Evolutionary conservation across 2,113 vertebrate genomes (phyloP), one percentile per base, ranked within the genome.

Genomic region (Solea senegalensis): DNA sequence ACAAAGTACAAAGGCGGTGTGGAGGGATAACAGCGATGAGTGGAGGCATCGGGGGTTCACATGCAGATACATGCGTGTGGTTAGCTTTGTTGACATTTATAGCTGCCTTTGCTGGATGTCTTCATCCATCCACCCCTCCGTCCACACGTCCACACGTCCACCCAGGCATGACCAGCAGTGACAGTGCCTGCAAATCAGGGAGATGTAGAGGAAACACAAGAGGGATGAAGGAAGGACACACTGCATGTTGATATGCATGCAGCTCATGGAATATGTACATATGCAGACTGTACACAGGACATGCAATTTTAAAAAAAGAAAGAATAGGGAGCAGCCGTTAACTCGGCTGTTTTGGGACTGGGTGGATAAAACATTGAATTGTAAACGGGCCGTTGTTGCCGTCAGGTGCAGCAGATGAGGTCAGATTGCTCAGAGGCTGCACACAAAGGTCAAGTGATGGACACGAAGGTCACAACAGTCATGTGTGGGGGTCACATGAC

Each of bases 1-100:
- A 21, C 21, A 21, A 69, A n/a, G 43, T 41, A 3, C 27, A 57
- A 9, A 54, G 63, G 26, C 39, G 10, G n/a, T 45, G 15, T 54
- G 28, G 45, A 57, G 41, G 46, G 57, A 43, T 16, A 78, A 80
- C 61, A 8, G 53, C 21, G 57, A 74, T n/a, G 70, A 74, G 69
- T 46, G 69, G 72, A 76, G 57, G 52, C 65, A 48, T 14, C 5
- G 78, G 74, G 51, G 46, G 66, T 69, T 80, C 50, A 52, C 69
- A 70, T 15, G 69, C 62, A 60, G 46, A 78, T 49, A 76, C 80
- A 59, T 76, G 79, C 34, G 56, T 2, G 9, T 11, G 9, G 62
- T 77, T 77, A 75, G 84, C 86, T 69, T 7, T 0, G 58, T 61
- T 59, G 81, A 81, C 76, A 78, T 87, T 83, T 73, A 78, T 88